Conservation (phyloP, 2,797 vertebrate genomes). For the Threskiornis aethiopicus region DNA sequence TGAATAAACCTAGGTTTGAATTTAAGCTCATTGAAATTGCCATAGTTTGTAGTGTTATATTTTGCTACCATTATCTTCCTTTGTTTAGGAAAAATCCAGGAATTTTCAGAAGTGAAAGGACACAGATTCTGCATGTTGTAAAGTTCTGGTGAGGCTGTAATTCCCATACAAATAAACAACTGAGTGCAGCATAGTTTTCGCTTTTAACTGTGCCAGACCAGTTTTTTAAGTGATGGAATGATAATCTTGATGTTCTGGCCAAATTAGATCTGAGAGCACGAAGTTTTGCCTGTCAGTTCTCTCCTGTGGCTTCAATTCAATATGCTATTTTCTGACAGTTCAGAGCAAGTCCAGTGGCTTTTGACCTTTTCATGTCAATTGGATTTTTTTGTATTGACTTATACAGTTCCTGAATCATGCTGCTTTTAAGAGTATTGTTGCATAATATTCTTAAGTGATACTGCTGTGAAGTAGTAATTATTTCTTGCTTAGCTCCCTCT, state of each 20-base stretch:
- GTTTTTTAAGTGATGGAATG: neutral
- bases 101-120: neutral
- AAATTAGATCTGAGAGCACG: neutral
- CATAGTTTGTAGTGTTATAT: neutral
- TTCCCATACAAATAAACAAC: neutral
- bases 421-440: neutral
- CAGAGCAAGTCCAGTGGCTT: neutral
- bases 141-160: neutral
- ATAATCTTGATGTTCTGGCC: neutral
- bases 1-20: neutral
- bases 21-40: neutral
- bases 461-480: neutral
- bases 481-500: neutral
- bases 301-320: conserved; percentile 1
- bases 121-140: neutral
- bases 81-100: neutral
- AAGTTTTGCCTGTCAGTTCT: neutral
- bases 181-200: neutral
- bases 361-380: conserved; percentile 21
- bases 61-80: neutral
- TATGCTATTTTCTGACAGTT: conserved; percentile 28
- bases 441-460: neutral
- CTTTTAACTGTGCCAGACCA: neutral
- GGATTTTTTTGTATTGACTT: neutral
- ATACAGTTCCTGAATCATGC: neutral